Evolutionary conservation across 2,888 invertebrate species (phyloP), one percentile per base, ranked within the genome.

Genomic region (Caenorhabditis sp.): DNA sequence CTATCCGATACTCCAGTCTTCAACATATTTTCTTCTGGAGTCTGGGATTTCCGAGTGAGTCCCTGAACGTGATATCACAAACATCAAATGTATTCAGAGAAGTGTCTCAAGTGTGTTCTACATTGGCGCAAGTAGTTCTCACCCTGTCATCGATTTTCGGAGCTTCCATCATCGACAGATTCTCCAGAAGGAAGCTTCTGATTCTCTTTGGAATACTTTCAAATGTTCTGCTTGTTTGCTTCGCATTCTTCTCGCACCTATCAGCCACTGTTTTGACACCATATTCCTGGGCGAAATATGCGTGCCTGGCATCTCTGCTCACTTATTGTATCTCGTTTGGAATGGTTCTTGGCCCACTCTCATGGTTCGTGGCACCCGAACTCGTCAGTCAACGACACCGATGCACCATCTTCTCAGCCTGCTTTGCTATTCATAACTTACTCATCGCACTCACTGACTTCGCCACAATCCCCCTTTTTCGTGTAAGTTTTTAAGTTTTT

Each of bases 351-450:
- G 90, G 89, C 2, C 89, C 90, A 24, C 63, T 88, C 16, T 85
- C 87, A 4, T 90, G 90, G 90, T 90, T 90, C 68, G 88, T 90
- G 19, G 90, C 90, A 4, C 89, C 90, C 10, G 90, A 90, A 63
- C 86, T 90, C 61, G 90, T 90, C 77, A 85, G 86, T 41, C 90
- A 90, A 66, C 86, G 89, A 14, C 90, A 90, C 76, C 85, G 89
- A 10, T 87, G 89, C 26, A 89, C 89, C 19, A 86, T 90, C 54
- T 90, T 90, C 80, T 88, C 89, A 26, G 83, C 89, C 26, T 90
- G 90, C 68, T 90, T 88, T 69, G 89, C 90, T 24, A 87, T 89
- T 82, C 88, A 88, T 82, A 90, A 90, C 58, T 74, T 89, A 19
- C 80, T 90, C 47, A 90, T 90, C 69, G 83, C 89, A 6, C 73